Conservation (phyloP, 37 sponge, comb jelly and placozoan species). For the Chondrilla cf. caribensis region DNA sequence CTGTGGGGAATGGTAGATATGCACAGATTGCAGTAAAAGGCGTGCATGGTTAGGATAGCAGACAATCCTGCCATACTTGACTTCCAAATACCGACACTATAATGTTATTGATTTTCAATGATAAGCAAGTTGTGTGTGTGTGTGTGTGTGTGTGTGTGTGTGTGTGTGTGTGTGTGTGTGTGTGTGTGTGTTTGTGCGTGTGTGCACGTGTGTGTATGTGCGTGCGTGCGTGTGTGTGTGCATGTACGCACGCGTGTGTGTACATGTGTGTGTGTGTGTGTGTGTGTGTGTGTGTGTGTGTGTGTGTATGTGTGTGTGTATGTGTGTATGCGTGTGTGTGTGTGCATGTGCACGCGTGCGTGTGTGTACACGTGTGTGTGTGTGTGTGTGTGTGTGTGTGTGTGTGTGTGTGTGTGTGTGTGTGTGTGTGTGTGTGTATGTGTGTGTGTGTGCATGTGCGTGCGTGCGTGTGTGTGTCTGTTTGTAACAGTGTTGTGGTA, state of each 20-base stretch:
- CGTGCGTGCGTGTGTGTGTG: background rate
- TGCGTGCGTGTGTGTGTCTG: constrained; percentile 27
- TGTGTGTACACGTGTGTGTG: background rate
- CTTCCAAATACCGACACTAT: no score
- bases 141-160: no score
- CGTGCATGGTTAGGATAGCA: no score
- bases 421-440: constrained; percentile 12
- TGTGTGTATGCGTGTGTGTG: constrained; percentile 31
- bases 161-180: constrained; percentile 15
- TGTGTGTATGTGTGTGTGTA: constrained; percentile 3
- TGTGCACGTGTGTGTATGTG: background rate
- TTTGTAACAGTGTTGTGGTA: background rate
- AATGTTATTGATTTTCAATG: no score
- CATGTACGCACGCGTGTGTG: background rate
- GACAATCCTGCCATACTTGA: no score
- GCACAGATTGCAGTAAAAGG: no score
- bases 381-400: background rate
- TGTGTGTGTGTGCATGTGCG: background rate
- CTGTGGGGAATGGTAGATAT: no score
- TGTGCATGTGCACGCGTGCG: background rate
- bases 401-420: constrained; percentile 20
- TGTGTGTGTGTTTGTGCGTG: constrained; percentile 15
- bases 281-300: constrained; percentile 33
- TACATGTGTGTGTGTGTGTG: background rate
- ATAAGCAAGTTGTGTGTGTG: no score